These are phyloP conservation scores for Chelonus insularis DNA, from an alignment of 1,140 invertebrate genomes.

Conservation along the genomic window DNA sequence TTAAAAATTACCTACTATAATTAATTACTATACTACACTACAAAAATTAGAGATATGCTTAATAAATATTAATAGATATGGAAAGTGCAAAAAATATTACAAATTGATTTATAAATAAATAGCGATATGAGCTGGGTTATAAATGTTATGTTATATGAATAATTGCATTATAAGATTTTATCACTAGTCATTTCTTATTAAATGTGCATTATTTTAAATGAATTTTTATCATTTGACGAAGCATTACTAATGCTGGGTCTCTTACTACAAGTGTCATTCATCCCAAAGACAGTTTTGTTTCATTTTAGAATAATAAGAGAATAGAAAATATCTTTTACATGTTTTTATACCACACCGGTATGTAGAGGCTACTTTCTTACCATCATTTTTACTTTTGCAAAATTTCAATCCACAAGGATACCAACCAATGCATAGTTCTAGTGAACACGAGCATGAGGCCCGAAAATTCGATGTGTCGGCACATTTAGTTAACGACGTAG, in stretches of 20 bases:
- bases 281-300: constrained; percentile 88
- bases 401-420: constrained; percentile 94
- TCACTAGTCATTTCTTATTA: neutral
- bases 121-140: neutral
- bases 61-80: too few species aligned
- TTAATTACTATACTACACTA: too few species aligned
- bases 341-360: constrained; percentile 95
- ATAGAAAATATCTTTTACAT: constrained; percentile 85
- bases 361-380: constrained; percentile 63
- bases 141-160: neutral
- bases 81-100: too few species aligned
- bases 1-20: too few species aligned
- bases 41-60: too few species aligned
- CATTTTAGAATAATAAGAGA: constrained; percentile 79
- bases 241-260: neutral
- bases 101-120: too few species aligned
- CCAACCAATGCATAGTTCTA: constrained; percentile 81
- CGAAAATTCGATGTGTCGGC: constrained; percentile 68
- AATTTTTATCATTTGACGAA: neutral
- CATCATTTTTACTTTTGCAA: constrained; percentile 76
- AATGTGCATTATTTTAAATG: neutral
- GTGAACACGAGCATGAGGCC: constrained; percentile 74
- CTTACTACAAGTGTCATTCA: constrained; percentile 66
- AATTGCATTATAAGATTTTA: neutral
- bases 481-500: constrained; percentile 58